phyloP scores from a whole-genome alignment of 2,113 vertebrate genomes.

The Vombatus ursinus region DNA sequence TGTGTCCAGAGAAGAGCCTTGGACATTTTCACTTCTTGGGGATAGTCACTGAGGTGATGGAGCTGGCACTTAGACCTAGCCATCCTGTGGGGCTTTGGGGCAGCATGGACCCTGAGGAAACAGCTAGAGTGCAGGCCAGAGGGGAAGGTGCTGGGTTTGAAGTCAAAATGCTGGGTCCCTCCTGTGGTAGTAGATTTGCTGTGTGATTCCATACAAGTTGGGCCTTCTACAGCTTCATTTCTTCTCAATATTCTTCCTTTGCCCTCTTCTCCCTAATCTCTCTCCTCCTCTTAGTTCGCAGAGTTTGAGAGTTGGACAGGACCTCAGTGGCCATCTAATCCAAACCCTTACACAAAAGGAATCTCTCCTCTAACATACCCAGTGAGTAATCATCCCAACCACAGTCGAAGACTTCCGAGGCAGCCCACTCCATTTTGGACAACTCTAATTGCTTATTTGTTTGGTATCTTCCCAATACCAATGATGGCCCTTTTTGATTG shows the following conservation, averaged over 20 bases:
- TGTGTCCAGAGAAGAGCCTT: background rate
- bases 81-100: background rate
- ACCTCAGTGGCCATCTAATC: background rate
- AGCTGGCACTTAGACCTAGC: background rate
- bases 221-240: background rate
- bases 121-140: background rate
- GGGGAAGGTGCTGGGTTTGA: background rate
- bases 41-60: background rate
- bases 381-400: background rate
- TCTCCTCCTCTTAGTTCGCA: background rate
- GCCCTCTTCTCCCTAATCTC: background rate
- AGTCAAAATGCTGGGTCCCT: background rate
- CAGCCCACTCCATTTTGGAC: background rate
- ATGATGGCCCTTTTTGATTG: background rate
- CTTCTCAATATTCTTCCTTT: background rate
- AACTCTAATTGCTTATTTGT: background rate
- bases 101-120: background rate
- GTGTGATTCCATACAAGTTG: background rate
- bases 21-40: too few relatives aligned
- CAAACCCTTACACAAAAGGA: background rate
- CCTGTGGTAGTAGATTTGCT: background rate
- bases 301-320: background rate
- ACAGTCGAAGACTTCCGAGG: background rate
- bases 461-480: background rate
- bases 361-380: background rate